These are phyloP conservation scores for Argyra leucocephala DNA, from an alignment of 2,888 invertebrate genomes.

Conservation along the genomic window DNA sequence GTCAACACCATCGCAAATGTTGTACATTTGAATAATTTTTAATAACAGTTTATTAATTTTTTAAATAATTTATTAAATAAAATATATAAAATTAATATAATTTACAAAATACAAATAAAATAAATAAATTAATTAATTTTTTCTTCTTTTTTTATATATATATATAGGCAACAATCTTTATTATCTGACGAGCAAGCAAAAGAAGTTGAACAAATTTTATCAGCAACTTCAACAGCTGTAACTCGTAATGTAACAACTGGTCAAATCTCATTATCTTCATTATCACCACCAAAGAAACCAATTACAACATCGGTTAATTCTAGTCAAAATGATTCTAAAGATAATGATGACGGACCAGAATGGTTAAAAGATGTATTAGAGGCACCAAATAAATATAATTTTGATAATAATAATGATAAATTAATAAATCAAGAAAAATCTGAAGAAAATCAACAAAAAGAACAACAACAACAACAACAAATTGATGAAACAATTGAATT, in stretches of 20 bases:
- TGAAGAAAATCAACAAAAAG: slow-evolving; percentile 25
- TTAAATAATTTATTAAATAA: too few species aligned
- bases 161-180: slow-evolving; percentile 63
- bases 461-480: slow-evolving; percentile 24
- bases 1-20: too few species aligned
- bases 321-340: slow-evolving; percentile 22
- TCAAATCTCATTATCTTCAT: slow-evolving; percentile 25
- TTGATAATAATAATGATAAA: slow-evolving; percentile 32
- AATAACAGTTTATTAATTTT: too few species aligned
- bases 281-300: slow-evolving; percentile 43
- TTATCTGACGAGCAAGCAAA: slow-evolving; percentile 84
- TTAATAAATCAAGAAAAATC: background rate
- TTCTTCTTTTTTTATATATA: slow-evolving; percentile 10
- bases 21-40: too few species aligned
- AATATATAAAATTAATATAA: too few species aligned
- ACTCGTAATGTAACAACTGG: slow-evolving; percentile 48
- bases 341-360: slow-evolving; percentile 46
- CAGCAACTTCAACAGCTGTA: slow-evolving; percentile 46
- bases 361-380: slow-evolving; percentile 52
- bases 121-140: too few species aligned
- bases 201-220: slow-evolving; percentile 73
- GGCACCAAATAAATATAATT: slow-evolving; percentile 43
- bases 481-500: background rate
- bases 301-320: slow-evolving; percentile 30
- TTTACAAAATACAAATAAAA: too few species aligned